Percentiles rank a stretch among this genome's conserved stretches.
phyloP scores from a whole-genome alignment of 2,888 invertebrate species.

The Dynastes tityus region DNA sequence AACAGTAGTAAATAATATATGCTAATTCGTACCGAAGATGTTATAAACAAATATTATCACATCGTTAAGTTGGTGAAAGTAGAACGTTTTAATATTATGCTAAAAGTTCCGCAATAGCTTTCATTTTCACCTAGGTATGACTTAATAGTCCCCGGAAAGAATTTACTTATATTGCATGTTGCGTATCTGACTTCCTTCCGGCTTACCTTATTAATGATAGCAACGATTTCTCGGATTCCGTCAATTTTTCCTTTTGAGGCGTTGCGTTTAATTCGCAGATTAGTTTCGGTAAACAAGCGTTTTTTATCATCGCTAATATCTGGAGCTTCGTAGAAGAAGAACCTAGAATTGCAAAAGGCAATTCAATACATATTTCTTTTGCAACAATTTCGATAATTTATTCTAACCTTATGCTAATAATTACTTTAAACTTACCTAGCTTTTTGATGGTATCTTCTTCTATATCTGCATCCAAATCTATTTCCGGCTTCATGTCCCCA shows the following conservation, averaged over 20 bases:
- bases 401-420: conserved; percentile 21
- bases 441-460: conserved; percentile 69
- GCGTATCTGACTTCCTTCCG: conserved; percentile 13
- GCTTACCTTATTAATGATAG: conserved; percentile 76
- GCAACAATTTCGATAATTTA: background rate
- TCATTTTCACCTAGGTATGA: conserved; percentile 57
- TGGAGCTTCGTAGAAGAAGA: conserved; percentile 70
- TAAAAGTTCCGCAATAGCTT: conserved; percentile 61
- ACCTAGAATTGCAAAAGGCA: conserved; percentile 60
- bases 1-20: too few relatives aligned
- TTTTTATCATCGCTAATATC: conserved; percentile 75
- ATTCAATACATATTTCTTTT: background rate
- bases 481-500: conserved; percentile 67
- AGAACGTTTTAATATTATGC: conserved; percentile 55
- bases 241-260: conserved; percentile 74
- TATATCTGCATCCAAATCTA: conserved; percentile 71
- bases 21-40: background rate
- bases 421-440: conserved; percentile 63
- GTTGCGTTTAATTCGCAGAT: conserved; percentile 79
- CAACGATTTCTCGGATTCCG: conserved; percentile 76
- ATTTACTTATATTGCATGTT: background rate
- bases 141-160: conserved; percentile 44
- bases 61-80: background rate
- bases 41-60: too few relatives aligned
- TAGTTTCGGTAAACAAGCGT: conserved; percentile 77